Evolutionary conservation across 2,113 vertebrate species (phyloP), one percentile per base, ranked within the genome.

Genomic region (Paradisaea rubra): DNA sequence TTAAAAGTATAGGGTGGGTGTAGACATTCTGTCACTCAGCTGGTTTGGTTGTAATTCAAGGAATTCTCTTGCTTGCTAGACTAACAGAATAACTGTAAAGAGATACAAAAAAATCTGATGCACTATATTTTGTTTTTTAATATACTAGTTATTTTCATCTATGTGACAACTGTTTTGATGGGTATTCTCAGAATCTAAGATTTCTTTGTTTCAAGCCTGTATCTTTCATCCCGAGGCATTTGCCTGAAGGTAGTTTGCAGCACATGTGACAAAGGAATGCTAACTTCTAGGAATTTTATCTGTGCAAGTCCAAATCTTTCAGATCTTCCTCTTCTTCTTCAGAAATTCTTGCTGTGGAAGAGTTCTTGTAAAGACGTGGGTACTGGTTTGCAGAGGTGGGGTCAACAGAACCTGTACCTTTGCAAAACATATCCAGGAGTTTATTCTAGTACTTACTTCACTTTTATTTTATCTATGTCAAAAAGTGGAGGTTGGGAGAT

Each of bases 301-400:
- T 41, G 1, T 66, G 35, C 39, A 81, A 57, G 19, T 56, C n/a
- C 24, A 80, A 16, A 27, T 77, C 28, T 68, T 86, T 42, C 20
- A 68, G 21, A n/a, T 84, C 39, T 78, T 81, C 33, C 18, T 81
- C 7, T 56, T 76, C 6, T 30, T 44, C 24, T 45, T 88, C 31
- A 85, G 65, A 92, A 95, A 54, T 33, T 63, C 39, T 74, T 79
- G 8, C 23, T 41, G 13, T 44, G 9, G 35, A 53, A 19, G 20
- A 64, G 11, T 3, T 72, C 17, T 72, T 54, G 20, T 0, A 3
- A 80, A 71, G 35, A 56, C 0, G 0, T 81, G 22, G 24, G 7
- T 61, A 24, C 4, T 71, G 15, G 5, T 85, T 86, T 76, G 64
- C 49, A 37, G 42, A 39, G 20, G 2, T 57, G 14, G 5, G 6